These are phyloP conservation scores for Drepana falcataria DNA, from an alignment of 2,888 invertebrate species.

Conservation along the genomic window DNA sequence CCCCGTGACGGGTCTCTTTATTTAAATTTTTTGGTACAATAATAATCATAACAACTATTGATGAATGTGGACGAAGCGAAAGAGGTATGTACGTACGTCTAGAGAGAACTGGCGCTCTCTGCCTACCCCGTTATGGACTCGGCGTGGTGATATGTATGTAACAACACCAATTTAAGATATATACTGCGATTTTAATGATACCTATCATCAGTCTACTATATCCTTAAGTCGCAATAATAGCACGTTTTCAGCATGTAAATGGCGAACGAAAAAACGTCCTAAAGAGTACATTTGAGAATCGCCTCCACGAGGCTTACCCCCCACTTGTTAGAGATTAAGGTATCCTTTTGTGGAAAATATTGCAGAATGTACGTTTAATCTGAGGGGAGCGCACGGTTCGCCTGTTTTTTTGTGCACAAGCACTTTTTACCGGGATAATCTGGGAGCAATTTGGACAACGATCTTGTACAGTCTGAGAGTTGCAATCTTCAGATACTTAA, in stretches of 20 bases:
- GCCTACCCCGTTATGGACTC: too few species aligned
- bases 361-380: constrained; percentile 76
- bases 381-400: constrained; percentile 54
- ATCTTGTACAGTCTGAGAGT: constrained; percentile 19
- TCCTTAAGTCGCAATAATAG: not conserved
- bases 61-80: too few species aligned
- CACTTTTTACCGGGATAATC: constrained; percentile 54
- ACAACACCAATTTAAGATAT: too few species aligned
- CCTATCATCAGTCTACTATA: too few species aligned
- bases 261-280: not conserved
- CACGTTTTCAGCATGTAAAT: not conserved
- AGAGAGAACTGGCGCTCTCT: too few species aligned
- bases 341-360: constrained; percentile 76
- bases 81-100: too few species aligned
- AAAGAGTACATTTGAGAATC: constrained; percentile 46
- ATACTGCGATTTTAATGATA: too few species aligned
- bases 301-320: constrained; percentile 49
- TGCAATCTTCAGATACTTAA: constrained; percentile 11
- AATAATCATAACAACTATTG: too few species aligned
- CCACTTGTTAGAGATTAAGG: constrained; percentile 75
- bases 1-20: too few species aligned
- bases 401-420: constrained; percentile 54
- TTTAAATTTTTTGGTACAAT: too few species aligned
- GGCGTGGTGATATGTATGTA: too few species aligned
- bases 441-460: constrained; percentile 47